These are phyloP conservation scores for Syncerus caffer DNA, from an alignment of 2,797 vertebrate species.

Conservation along the genomic window DNA sequence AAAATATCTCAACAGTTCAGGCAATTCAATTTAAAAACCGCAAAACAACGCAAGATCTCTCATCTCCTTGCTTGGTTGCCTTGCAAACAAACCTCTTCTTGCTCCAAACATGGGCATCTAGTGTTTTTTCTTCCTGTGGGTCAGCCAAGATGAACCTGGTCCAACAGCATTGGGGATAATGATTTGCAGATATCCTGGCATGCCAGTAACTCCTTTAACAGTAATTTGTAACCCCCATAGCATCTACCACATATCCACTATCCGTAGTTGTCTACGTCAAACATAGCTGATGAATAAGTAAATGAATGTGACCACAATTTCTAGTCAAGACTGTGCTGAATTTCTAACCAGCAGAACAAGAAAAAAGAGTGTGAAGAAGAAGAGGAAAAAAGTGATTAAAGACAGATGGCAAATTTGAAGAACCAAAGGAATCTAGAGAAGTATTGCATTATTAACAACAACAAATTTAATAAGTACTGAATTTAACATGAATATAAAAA, in stretches of 20 bases:
- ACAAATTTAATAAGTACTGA: neutral
- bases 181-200: neutral
- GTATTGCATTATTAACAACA: neutral
- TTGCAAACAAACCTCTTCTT: neutral
- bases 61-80: neutral
- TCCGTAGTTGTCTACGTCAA: accelerated
- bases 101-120: neutral
- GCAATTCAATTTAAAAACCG: neutral
- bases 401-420: neutral
- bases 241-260: no score
- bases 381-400: neutral
- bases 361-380: neutral
- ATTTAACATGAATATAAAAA: neutral
- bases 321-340: neutral
- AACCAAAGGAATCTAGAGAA: neutral
- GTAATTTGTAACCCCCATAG: neutral
- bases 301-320: neutral
- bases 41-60: neutral
- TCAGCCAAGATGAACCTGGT: neutral
- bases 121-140: neutral
- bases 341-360: neutral
- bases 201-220: neutral
- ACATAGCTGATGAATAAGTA: neutral
- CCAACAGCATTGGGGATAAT: neutral
- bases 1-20: neutral